Evolutionary conservation across 2,888 invertebrate species (phyloP).

Genomic region (Deroplatys truncata): DNA sequence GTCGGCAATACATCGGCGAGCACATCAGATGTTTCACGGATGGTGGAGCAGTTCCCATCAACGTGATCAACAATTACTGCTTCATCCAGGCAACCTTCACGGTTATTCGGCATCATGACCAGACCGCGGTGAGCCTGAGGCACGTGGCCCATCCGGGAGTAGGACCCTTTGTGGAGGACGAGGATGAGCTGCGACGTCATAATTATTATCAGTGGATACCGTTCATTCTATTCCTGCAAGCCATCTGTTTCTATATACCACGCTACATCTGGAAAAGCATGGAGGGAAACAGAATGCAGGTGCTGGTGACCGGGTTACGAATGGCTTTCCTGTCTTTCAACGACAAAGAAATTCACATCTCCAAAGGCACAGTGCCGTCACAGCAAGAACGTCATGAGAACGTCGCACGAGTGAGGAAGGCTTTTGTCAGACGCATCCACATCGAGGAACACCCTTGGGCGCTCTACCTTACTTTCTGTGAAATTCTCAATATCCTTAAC

Average conservation of each 20-base stretch:
- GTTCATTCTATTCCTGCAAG: slow-evolving; percentile 44
- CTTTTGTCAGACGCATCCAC: slow-evolving; percentile 24
- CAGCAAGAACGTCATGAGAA: slow-evolving; percentile 1
- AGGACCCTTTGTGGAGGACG: slow-evolving; percentile 35
- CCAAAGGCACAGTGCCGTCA: slow-evolving; percentile 1
- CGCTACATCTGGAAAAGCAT: slow-evolving; percentile 42
- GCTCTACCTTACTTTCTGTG: slow-evolving; percentile 25
- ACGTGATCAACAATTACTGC: slow-evolving; percentile 37
- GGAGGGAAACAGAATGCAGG: slow-evolving; percentile 42
- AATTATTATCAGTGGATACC: slow-evolving; percentile 48
- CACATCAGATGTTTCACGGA: slow-evolving; percentile 35
- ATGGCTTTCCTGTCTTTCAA: slow-evolving; percentile 1
- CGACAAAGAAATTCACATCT: background rate
- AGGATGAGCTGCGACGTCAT: slow-evolving; percentile 39
- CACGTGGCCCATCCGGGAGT: slow-evolving; percentile 37
- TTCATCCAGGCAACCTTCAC: slow-evolving; percentile 30
- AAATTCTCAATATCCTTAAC: slow-evolving; percentile 28
- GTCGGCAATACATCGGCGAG: slow-evolving; percentile 34
- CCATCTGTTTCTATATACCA: slow-evolving; percentile 42
- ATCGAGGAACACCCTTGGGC: slow-evolving; percentile 26
- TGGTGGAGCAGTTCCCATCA: slow-evolving; percentile 15
- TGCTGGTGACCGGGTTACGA: slow-evolving; percentile 18
- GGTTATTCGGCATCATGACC: slow-evolving; percentile 14
- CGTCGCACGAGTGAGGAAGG: slow-evolving; percentile 12
- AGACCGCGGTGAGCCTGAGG: slow-evolving; percentile 19